Base-by-base conservation (phyloP, 64 coral and sea anemone genomes). In the Astreopora myriophthalma region DNA sequence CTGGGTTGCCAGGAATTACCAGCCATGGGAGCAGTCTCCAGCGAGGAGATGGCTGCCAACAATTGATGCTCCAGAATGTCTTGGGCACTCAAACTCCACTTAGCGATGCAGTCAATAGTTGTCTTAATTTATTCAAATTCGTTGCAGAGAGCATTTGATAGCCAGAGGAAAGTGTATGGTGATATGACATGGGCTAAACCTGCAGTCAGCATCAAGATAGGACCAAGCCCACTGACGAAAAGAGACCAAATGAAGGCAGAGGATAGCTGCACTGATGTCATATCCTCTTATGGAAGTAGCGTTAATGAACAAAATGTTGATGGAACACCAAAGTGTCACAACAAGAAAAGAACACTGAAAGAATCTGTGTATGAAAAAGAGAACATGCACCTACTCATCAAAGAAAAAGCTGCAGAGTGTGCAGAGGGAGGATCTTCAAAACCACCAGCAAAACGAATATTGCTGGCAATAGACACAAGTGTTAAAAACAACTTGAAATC, bases 141-240 rank as follows among this genome's bases (percentile, higher is more conserved):
- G 12, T 35, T 5, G 37, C 85, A 94, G 49, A 76, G 25, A 71
- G 69, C 69, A 40, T 80, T 94, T 81, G 85, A 94, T 32, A 69
- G 79, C 64, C 70, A 24, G 7, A 95, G 68, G 75, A 95, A 79
- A 69, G 74, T 95, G n/a, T 92, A 76, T 55, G 94, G 89, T 32
- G 94, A 95, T 31, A 95, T 95, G 88, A 71, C 81, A 12, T 95
- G 89, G 94, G 94, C 94, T 9, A 92, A 88, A 72, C 89, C 94
- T 36, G 89, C 75, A 23, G 74, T 88, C 37, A 83, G 74, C 22
- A 87, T 95, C 49, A 85, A 70, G 57, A 84, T 90, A 23, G 67
- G 67, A 63, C 55, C 55, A 63, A 82, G 51, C n/a, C 78, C 51
- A 35, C 29, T 32, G 8, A 35, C 19, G 28, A 82, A 82, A 22